Evolutionary conservation across 2,113 vertebrate species (phyloP), one percentile per base, ranked within the genome.

Genomic region (Sylvia atricapilla): DNA sequence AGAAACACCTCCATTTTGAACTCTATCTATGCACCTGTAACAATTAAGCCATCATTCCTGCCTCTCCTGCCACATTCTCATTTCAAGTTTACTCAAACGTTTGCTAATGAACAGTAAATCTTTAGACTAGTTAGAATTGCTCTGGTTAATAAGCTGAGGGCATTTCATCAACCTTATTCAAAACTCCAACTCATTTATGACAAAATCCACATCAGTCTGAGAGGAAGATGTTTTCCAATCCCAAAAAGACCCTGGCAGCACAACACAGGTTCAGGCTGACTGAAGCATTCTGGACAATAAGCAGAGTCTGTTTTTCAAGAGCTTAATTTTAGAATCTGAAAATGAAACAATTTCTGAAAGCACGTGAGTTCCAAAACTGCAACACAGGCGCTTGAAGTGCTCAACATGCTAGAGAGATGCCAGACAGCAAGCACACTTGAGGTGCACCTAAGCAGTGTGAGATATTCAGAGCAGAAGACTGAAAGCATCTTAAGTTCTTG

Each of bases 21-120:
- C 24, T 30, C 8, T 43, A 31, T 76, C 66, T 50, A 80, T n/a
- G 23, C 33, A 44, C 47, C 30, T 60, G 18, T 11, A 76, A 62
- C 53, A 60, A 47, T 6, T 7, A 74, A 84, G 62, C 22, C 56
- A 82, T 69, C 33, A 47, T 39, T 93, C 70, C 70, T 88, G 46
- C 66, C 63, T 88, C 67, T 70, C 39, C 47, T 20, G 35, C 25
- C 27, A 46, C 69, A 23, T 27, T 63, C 43, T 69, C 85, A 52
- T 73, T 56, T 44, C 2, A 35, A 49, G 58, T 75, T 95, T 39
- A 68, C 47, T 79, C 87, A 89, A 89, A 69, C 43, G 30, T 80
- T 90, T 75, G 58, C 43, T 90, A 91, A 95, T 74, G 75, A 95
- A 78, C 90, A 93, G 68, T 91, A 92, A 90, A 96, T 94, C 90